Base-by-base conservation (phyloP, 2,888 invertebrate genomes). In the Sarcophaga caerulescens region DNA sequence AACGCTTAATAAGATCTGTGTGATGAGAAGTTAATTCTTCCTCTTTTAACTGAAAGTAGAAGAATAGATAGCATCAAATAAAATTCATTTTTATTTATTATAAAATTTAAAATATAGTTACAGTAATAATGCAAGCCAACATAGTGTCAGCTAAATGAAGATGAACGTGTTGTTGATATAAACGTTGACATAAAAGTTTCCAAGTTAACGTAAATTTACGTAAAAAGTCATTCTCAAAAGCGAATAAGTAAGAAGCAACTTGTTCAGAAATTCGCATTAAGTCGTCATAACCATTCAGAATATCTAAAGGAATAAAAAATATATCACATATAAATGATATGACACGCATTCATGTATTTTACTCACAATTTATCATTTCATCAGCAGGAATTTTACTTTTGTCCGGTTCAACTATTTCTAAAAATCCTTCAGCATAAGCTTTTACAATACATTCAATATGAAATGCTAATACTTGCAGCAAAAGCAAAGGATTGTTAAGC, bases 391-490 rank as follows among this genome's bases (percentile, higher is more conserved):
- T 89, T 89, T 92, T 94, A 93, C 90, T 94, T 85, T 90, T 91
- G 84, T 91, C 90, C 35, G 90, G 91, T 84, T 91, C 90, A 73
- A 91, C 91, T 85, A 92, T 94, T 91, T 93, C 92, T 47, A 91
- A 90, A 88, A 93, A 90, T 65, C 93, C 93, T 88, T 92, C 92
- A 68, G 92, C 91, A 88, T 95, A 96, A 87, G 95, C 94, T 88
- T 95, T 94, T 62, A 96, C 95, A 92, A 95, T 94, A 90, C 95
- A 95, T 89, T 95, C 94, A 19, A 95, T 94, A 91, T 95, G 95
- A 88, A 94, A 94, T 90, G 95, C 95, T 88, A 96, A 93, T 89
- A 95, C 94, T 92, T 95, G 94, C 90, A 95, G 95, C 87, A 96
- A 92, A 89, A 95, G 95, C 91, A 95, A 95, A 57, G 95, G 94